Percentiles rank a stretch among this genome's conserved stretches.
phyloP scores from a whole-genome alignment of 2,888 invertebrate species.

The Sycophila texana region DNA sequence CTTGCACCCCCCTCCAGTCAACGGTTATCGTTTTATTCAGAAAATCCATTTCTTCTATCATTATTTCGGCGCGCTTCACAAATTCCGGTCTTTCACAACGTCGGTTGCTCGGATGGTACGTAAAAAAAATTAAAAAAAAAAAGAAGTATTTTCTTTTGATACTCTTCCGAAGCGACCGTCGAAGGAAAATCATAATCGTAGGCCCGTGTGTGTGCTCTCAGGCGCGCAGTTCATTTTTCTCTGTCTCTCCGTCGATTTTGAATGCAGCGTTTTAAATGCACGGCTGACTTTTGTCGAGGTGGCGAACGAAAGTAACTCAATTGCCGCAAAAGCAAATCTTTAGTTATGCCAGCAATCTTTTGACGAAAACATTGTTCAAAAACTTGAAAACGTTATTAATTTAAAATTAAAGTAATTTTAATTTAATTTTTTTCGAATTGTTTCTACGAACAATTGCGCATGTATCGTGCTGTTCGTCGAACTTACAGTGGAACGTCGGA shows the following conservation, averaged over 20 bases:
- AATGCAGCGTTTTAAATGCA: constrained; percentile 48
- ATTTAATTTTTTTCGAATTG: constrained; percentile 1
- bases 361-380: no score
- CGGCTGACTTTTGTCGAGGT: constrained; percentile 22
- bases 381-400: neutral
- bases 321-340: constrained; percentile 24
- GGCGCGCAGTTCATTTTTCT: constrained; percentile 58
- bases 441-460: constrained; percentile 26
- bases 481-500: neutral
- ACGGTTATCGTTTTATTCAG: neutral
- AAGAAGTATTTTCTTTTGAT: neutral
- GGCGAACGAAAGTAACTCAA: constrained; percentile 25
- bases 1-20: neutral
- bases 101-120: neutral
- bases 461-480: neutral
- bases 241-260: neutral
- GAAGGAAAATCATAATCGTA: constrained; percentile 51
- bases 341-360: no score
- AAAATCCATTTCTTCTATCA: no score
- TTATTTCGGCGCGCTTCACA: constrained; percentile 9
- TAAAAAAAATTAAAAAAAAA: constrained; percentile 20
- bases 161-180: neutral
- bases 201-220: constrained; percentile 70
- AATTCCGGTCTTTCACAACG: no score
- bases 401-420: neutral